These are phyloP conservation scores for Ormia ochracea DNA, from an alignment of 2,888 invertebrate genomes.

Conservation along the genomic window DNA sequence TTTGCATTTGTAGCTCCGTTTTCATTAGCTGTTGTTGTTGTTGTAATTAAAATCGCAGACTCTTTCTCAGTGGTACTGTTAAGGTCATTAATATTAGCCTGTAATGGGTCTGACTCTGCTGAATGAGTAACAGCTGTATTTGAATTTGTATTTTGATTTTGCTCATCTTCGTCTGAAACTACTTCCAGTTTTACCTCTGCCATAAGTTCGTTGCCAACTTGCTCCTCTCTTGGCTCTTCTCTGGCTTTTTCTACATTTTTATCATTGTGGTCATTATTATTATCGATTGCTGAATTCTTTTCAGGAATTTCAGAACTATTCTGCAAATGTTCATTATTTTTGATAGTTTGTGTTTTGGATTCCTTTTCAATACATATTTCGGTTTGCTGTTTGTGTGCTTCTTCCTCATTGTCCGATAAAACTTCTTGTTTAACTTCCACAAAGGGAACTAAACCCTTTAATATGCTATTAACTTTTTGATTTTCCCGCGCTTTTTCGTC, in stretches of 20 bases:
- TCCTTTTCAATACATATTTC: background rate
- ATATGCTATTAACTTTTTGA: conserved; percentile 53
- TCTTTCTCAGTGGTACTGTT: background rate
- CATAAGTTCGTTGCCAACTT: background rate
- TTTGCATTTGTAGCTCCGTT: no score
- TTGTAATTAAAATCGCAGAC: no score
- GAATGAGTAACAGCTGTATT: background rate
- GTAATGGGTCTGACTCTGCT: background rate
- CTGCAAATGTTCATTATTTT: background rate
- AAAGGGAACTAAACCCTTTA: conserved; percentile 69
- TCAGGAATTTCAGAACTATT: background rate
- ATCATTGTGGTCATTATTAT: background rate
- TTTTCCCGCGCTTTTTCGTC: conserved; percentile 42
- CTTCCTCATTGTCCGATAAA: conserved; percentile 68
- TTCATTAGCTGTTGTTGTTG: no score
- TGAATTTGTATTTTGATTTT: background rate
- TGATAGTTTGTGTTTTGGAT: background rate
- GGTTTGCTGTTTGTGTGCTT: conserved; percentile 12
- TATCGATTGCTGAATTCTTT: background rate
- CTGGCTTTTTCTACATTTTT: background rate
- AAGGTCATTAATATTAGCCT: background rate
- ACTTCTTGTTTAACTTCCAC: conserved; percentile 73
- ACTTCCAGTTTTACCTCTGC: conserved; percentile 68
- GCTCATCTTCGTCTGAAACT: conserved; percentile 70
- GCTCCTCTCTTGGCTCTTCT: conserved; percentile 1